phyloP scores from a whole-genome alignment of 2,888 invertebrate species.

The Pseudococcus longispinus region DNA sequence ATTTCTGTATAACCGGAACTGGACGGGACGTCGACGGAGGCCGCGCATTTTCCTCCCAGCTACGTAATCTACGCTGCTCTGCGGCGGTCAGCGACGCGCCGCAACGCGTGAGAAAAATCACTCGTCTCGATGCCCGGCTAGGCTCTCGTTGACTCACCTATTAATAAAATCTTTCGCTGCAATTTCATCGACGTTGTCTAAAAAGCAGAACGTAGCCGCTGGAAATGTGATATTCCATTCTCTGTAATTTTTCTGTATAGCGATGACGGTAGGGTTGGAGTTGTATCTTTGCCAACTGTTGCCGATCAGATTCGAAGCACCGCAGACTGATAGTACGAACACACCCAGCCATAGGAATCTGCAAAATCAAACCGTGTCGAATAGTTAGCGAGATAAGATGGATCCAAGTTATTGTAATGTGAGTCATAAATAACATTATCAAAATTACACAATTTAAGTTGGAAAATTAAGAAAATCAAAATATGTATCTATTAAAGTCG shows the following conservation, averaged over 20 bases:
- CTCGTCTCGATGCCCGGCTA: neutral
- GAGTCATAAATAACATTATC: too few species aligned
- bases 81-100: neutral
- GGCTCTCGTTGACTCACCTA: conserved; percentile 60
- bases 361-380: conserved; percentile 32
- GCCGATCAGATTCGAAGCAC: conserved; percentile 63
- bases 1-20: conserved; percentile 5
- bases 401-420: too few species aligned
- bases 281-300: conserved; percentile 68
- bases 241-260: conserved; percentile 70
- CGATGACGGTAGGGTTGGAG: conserved; percentile 71
- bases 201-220: conserved; percentile 68
- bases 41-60: neutral
- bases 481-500: too few species aligned
- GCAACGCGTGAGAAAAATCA: conserved; percentile 3
- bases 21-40: neutral
- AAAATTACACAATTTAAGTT: too few species aligned
- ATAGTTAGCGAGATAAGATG: too few species aligned
- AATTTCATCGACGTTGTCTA: conserved; percentile 58
- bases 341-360: conserved; percentile 60
- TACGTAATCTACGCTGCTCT: conserved; percentile 6
- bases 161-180: conserved; percentile 62
- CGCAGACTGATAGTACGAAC: conserved; percentile 58
- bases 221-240: conserved; percentile 70
- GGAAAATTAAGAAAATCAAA: too few species aligned